phyloP scores from a whole-genome alignment of 2,113 vertebrate species.

The Dolichotis patagonum region DNA sequence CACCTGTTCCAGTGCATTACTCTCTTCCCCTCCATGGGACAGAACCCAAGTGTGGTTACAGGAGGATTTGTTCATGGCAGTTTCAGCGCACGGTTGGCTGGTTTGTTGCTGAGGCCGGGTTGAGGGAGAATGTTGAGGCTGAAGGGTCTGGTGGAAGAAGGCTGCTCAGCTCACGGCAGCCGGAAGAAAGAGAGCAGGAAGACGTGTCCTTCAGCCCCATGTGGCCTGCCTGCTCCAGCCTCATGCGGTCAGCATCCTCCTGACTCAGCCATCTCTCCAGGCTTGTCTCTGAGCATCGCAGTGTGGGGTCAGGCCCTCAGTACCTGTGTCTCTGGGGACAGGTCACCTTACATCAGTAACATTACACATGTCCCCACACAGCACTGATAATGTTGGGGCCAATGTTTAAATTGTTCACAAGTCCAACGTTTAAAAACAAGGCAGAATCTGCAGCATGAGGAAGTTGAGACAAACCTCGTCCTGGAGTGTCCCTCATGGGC shows the following conservation, averaged over 20 bases:
- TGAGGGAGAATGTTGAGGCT: neutral
- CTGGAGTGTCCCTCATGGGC: too few species aligned
- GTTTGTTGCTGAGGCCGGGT: neutral
- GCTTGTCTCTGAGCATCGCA: neutral
- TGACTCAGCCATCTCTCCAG: neutral
- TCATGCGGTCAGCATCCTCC: neutral
- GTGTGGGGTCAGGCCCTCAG: neutral
- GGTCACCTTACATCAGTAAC: neutral
- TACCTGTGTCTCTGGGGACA: neutral
- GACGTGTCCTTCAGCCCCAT: neutral
- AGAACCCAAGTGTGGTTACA: neutral
- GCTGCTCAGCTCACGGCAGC: neutral
- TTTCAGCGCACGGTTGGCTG: neutral
- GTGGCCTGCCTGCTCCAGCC: neutral
- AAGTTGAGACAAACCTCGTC: neutral
- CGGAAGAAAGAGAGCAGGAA: neutral
- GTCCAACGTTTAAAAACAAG: neutral
- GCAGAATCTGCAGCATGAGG: neutral
- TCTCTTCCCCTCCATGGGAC: neutral
- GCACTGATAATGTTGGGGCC: neutral
- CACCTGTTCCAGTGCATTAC: neutral
- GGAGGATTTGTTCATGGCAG: neutral
- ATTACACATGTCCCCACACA: neutral
- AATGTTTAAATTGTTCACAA: neutral
- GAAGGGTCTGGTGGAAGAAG: neutral